Base-by-base conservation (phyloP, 2,113 vertebrate genomes). In the Pachyramphus minor region DNA sequence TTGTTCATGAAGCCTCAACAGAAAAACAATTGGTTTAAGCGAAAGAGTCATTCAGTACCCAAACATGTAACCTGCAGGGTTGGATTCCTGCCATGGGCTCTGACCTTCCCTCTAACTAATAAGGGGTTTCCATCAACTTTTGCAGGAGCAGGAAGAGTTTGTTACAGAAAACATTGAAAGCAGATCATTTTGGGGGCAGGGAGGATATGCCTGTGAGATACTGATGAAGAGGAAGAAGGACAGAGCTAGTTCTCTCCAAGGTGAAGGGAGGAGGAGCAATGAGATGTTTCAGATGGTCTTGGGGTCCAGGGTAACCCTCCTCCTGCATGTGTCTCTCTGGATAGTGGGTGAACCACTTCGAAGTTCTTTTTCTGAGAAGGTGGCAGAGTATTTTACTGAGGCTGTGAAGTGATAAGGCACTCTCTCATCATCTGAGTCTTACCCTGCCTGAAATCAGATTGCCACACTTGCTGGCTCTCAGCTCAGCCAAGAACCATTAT, bases 371-470 rank as follows among this genome's bases (percentile, higher is more conserved):
- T 56, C 39, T 80, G 12, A 12, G 75, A 45, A 62, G 66, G 69
- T 56, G 45, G 35, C 27, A 55, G 35, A 52, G 8, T 50, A 30
- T 75, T 78, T 74, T 90, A 56, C 35, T 60, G 39, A 77, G 75
- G 67, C 52, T 83, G n/a, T 72, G 22, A n/a, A 84, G 68, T 35
- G 39, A 55, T 52, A 69, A 81, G 56, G 31, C 50, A 60, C 42
- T 86, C 62, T 23, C 24, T 89, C 50, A 17, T 87, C 0, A 0
- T 45, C 41, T 1, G 22, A 81, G 55, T 79, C 50, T 78, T n/a
- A 91, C 49, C 52, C 28, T 85, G 31, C 58, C 68, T 95, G 79
- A 90, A 87, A 78, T 88, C 75, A 69, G 55, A 62, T 82, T 84
- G 80, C 72, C 50, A 37, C 31, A 18, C 56, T 94, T 94, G 44